These are phyloP conservation scores for Lamprotornis superbus DNA, from an alignment of 2,113 vertebrate genomes.

Conservation along the genomic window DNA sequence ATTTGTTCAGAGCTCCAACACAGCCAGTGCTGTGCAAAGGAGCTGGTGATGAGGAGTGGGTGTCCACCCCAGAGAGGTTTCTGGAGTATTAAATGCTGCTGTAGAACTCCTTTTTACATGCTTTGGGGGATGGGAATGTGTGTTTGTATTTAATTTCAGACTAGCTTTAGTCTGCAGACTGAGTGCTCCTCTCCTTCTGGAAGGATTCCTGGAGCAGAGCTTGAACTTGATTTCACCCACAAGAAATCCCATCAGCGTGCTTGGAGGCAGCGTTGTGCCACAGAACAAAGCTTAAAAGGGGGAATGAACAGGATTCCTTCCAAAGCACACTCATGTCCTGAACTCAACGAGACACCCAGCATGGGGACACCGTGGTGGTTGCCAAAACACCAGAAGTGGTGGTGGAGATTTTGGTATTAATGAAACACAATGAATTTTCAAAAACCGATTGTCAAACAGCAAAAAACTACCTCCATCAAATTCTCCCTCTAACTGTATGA, in stretches of 20 bases:
- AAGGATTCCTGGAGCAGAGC: background rate
- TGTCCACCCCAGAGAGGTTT: background rate
- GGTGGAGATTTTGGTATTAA: background rate
- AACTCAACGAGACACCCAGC: background rate
- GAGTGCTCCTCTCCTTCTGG: background rate
- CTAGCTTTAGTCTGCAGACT: background rate
- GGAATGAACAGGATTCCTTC: background rate
- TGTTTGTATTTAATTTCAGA: background rate
- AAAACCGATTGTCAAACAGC: background rate
- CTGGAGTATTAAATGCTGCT: background rate
- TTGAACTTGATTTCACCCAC: background rate
- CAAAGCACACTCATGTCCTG: accelerated
- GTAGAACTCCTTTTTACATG: background rate
- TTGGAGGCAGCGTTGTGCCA: background rate
- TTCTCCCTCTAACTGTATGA: background rate
- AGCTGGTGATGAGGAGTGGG: background rate
- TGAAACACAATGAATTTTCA: background rate
- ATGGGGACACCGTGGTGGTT: accelerated
- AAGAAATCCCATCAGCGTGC: background rate
- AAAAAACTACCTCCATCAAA: background rate
- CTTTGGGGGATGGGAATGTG: background rate
- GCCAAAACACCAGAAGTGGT: background rate
- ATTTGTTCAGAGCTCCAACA: background rate
- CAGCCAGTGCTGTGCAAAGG: accelerated
- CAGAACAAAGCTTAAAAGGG: background rate